Evolutionary conservation across 2,888 invertebrate species (phyloP).

Genomic region (Coenonympha glycerion): DNA sequence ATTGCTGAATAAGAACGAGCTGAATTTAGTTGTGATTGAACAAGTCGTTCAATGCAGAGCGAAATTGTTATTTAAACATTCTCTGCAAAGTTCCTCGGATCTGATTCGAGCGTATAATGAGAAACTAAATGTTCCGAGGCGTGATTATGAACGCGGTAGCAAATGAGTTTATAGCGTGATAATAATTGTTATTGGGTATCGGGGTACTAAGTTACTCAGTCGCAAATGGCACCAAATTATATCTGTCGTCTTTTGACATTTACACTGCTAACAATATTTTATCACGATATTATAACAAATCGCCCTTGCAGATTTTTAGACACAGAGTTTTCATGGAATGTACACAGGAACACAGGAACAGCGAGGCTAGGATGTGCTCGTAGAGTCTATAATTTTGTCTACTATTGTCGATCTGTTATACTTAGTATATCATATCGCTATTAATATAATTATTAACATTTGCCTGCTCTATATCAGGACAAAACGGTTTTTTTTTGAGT

Average conservation of each 20-base stretch:
- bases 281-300: background rate
- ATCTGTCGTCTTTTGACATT: background rate
- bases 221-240: slow-evolving; percentile 5
- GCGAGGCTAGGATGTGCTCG: too few species aligned
- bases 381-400: too few species aligned
- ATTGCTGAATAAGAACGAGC: background rate
- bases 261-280: background rate
- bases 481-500: too few species aligned
- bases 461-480: too few species aligned
- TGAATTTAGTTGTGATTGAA: slow-evolving; percentile 1
- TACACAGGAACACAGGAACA: too few species aligned
- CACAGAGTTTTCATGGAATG: too few species aligned
- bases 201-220: slow-evolving; percentile 2
- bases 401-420: too few species aligned
- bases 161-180: slow-evolving; percentile 70
- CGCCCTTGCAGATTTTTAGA: too few species aligned
- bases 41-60: slow-evolving; percentile 12
- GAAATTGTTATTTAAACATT: background rate
- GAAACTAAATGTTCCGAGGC: slow-evolving; percentile 59
- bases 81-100: slow-evolving; percentile 27
- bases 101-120: slow-evolving; percentile 39
- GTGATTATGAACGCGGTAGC: slow-evolving; percentile 53
- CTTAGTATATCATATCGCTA: too few species aligned
- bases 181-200: slow-evolving; percentile 36
- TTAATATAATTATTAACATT: too few species aligned